Evolutionary conservation across 1,140 invertebrate species (phyloP), one percentile per base, ranked within the genome.

Genomic region (Diploscapter pachys): DNA sequence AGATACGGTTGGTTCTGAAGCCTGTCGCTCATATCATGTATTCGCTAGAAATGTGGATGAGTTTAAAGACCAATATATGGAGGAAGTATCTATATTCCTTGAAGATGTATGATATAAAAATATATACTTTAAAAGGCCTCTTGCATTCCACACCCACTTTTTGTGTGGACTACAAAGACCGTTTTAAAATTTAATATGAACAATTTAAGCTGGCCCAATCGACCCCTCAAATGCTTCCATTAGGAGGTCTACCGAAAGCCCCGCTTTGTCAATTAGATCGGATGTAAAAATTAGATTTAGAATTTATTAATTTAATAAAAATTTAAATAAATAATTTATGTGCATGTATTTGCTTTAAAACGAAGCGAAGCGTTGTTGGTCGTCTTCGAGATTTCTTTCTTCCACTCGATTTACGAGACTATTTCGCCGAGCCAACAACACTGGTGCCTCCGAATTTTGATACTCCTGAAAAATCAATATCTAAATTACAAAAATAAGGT

Each of bases 41-140:
- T 78, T 77, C 71, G 74, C 76, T 2, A 64, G 77, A 8, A 78
- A 78, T 71, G 73, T 71, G 2, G 77, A 78, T 48, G 77, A 78
- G 59, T 78, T 78, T 54, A 77, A 78, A 61, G 50, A 66, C 4
- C 69, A 74, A 4, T 71, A 78, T 64, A 76, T 72, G 57, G 77
- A 78, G 52, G 77, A 78, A 56, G 65, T 78, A 31, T 71, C 77
- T 5, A 74, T 76, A 4, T 78, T 78, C 54, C 75, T 78, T 70
- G 70, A 78, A 67, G 68, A 63, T 52, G 77, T 78, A 69, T 63
- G 72, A 73, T 49, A 59, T 13, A 56, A 70, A 0, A 70, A 5
- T 9, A 56, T 2, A 48, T 9, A 3, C 11, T 55, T 2, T 48
- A 59, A 54, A 9, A 2, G 4, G 50, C 5, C n/a, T 56, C 5